phyloP scores from a whole-genome alignment of 1,140 invertebrate species.

The Acromyrmex echinatior region DNA sequence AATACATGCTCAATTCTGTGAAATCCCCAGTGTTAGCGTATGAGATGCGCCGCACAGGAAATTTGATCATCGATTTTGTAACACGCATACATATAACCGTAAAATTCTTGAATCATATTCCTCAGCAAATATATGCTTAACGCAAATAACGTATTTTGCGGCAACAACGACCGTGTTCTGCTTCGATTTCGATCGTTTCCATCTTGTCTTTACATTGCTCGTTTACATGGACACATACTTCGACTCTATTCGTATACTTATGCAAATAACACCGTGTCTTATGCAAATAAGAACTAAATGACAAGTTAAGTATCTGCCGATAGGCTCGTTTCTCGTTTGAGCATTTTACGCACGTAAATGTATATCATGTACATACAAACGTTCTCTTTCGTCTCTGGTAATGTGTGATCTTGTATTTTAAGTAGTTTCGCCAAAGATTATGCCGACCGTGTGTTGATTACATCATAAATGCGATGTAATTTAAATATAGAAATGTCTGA shows the following conservation, averaged over 20 bases:
- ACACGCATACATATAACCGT: conserved; percentile 23
- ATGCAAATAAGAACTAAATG: conserved; percentile 2
- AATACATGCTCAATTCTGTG: neutral
- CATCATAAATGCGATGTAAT: neutral
- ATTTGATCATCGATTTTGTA: conserved; percentile 6
- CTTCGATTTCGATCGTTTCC: neutral
- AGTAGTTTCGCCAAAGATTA: conserved; percentile 16
- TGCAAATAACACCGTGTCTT: conserved; percentile 17
- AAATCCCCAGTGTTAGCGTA: neutral
- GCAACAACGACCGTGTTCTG: neutral
- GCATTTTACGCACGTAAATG: neutral
- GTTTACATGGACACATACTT: conserved; percentile 27
- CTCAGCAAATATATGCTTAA: neutral
- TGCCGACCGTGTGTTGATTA: neutral
- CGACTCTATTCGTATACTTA: conserved; percentile 18
- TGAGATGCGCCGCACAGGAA: neutral
- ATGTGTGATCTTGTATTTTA: neutral
- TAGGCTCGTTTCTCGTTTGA: neutral
- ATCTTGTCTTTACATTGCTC: conserved; percentile 6
- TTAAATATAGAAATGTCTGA: neutral
- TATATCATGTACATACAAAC: neutral
- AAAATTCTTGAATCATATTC: conserved; percentile 36
- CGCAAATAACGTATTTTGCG: conserved; percentile 27
- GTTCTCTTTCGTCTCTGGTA: neutral
- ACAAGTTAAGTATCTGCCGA: conserved; percentile 22